Evolutionary conservation across 2,113 vertebrate species (phyloP).

Genomic region (Callipepla squamata): DNA sequence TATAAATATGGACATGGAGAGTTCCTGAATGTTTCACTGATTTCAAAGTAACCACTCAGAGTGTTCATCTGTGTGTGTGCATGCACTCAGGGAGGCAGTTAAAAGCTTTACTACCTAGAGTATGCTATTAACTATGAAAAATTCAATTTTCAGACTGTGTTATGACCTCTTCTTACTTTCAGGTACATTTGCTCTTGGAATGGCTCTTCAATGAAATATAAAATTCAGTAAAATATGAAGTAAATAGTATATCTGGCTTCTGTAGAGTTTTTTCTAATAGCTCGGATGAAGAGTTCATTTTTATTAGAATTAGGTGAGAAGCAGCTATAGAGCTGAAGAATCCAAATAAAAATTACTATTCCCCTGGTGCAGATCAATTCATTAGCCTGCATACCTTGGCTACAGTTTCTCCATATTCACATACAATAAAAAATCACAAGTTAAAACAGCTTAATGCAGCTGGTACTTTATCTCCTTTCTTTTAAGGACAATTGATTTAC

Average conservation of each 20-base stretch:
- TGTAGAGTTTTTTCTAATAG: background rate
- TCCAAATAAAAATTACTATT: background rate
- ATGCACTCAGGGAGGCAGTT: background rate
- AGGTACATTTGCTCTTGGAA: background rate
- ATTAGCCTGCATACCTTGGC: background rate
- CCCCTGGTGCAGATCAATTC: background rate
- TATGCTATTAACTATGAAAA: background rate
- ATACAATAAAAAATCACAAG: background rate
- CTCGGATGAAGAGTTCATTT: background rate
- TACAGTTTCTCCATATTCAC: background rate
- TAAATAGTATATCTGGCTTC: background rate
- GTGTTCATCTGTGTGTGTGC: background rate
- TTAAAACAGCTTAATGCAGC: background rate
- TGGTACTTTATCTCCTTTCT: background rate
- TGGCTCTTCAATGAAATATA: conserved; percentile 10
- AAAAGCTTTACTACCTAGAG: background rate
- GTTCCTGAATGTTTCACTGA: background rate
- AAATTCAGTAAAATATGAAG: background rate
- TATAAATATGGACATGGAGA: background rate
- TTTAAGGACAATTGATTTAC: background rate
- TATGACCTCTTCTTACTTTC: background rate
- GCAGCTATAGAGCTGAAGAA: background rate
- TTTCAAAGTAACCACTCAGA: background rate
- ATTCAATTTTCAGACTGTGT: conserved; percentile 9
- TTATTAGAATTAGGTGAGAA: background rate